Percentiles rank a stretch among this genome's conserved stretches.
Conservation (phyloP, 2,888 invertebrate genomes). For the Leptopterna dolabrata region DNA sequence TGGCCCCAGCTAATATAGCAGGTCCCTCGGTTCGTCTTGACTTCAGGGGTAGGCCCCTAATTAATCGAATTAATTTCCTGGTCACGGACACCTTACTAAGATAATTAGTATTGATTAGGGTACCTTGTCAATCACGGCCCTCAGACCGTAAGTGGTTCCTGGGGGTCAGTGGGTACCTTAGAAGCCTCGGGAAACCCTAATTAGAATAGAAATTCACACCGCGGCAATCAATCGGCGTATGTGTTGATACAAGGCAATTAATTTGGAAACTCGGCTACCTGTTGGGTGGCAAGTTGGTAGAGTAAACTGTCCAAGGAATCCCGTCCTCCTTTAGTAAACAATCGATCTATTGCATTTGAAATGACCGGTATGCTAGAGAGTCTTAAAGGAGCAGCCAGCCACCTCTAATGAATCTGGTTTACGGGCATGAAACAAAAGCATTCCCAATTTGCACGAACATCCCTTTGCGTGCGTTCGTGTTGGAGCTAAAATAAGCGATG, state of each 20-base stretch:
- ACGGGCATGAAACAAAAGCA: too few relatives aligned
- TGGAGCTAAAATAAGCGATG: too few relatives aligned
- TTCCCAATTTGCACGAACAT: too few relatives aligned
- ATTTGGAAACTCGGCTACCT: slow-evolving; percentile 27
- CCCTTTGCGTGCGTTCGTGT: too few relatives aligned
- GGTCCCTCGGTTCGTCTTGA: not conserved
- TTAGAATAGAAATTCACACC: slow-evolving; percentile 48
- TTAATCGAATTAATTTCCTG: slow-evolving; percentile 45
- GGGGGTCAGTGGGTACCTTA: not conserved
- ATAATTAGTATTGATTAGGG: slow-evolving; percentile 43
- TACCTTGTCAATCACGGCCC: slow-evolving; percentile 15
- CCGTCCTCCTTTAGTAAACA: too few relatives aligned
- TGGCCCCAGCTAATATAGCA: not conserved
- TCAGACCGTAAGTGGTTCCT: not conserved
- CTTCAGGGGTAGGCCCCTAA: not conserved
- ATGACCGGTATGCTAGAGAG: too few relatives aligned
- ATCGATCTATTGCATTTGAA: too few relatives aligned
- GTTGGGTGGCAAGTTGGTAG: not conserved
- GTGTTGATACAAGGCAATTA: slow-evolving; percentile 43
- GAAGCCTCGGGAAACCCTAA: slow-evolving; percentile 14
- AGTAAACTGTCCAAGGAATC: not conserved
- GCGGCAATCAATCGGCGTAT: not conserved
- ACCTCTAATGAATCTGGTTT: too few relatives aligned
- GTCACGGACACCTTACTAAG: slow-evolving; percentile 6
- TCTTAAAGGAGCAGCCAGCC: too few relatives aligned